Conservation (phyloP, 2,888 invertebrate species). For the Nesidiocoris tenuis region DNA sequence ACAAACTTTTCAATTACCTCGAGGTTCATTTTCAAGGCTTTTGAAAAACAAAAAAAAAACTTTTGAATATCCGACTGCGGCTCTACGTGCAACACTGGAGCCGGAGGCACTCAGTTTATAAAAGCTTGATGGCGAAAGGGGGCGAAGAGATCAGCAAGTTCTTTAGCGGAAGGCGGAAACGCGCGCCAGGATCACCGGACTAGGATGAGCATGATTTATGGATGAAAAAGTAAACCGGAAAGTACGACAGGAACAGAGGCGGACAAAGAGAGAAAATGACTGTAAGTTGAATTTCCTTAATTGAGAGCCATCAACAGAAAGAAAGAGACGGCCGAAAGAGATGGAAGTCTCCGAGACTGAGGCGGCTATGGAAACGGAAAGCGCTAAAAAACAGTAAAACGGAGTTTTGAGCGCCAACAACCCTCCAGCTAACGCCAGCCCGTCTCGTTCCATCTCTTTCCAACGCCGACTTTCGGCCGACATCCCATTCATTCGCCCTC, state of each 20-base stretch:
- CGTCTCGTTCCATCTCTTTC: not conserved
- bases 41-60: too few relatives aligned
- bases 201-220: not conserved
- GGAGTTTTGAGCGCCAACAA: slow-evolving; percentile 40
- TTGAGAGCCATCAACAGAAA: not conserved
- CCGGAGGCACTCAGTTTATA: too few relatives aligned
- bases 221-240: not conserved
- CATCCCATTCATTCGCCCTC: not conserved
- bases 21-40: too few relatives aligned
- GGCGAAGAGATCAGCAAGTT: too few relatives aligned
- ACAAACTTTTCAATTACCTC: too few relatives aligned
- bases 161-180: too few relatives aligned
- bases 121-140: too few relatives aligned
- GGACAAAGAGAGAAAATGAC: too few relatives aligned
- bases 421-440: not conserved
- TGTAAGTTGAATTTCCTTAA: not conserved
- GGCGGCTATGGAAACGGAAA: slow-evolving; percentile 8
- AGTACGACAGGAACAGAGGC: not conserved
- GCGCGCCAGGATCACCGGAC: not conserved
- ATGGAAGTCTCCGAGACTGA: not conserved
- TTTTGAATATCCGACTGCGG: too few relatives aligned
- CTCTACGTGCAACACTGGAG: too few relatives aligned
- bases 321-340: not conserved
- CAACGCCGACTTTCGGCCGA: not conserved
- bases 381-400: slow-evolving; percentile 32